These are phyloP conservation scores for Chrysoperla carnea DNA, from an alignment of 1,140 invertebrate species.

Conservation along the genomic window DNA sequence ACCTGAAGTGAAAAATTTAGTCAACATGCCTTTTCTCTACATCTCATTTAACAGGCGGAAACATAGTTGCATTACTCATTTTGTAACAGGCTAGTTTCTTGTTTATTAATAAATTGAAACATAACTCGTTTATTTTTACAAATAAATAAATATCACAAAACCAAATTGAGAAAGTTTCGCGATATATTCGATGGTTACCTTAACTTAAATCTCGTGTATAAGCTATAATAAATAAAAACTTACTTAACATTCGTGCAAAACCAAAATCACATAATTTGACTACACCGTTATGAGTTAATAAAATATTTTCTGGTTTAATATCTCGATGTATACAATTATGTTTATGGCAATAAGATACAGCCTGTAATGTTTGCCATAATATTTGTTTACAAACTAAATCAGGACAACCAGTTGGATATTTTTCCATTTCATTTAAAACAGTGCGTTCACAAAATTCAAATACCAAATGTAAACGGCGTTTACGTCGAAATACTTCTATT, in stretches of 20 bases:
- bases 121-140: too few relatives aligned
- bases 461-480: slow-evolving; percentile 90
- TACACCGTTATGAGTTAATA: slow-evolving; percentile 83
- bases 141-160: too few relatives aligned
- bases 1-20: too few relatives aligned
- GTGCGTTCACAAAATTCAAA: slow-evolving; percentile 98
- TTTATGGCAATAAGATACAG: slow-evolving; percentile 89
- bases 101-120: too few relatives aligned
- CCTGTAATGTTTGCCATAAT: slow-evolving; percentile 88
- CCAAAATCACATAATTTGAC: slow-evolving; percentile 98
- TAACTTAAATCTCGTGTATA: too few relatives aligned
- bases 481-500: slow-evolving; percentile 93
- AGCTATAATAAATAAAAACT: too few relatives aligned
- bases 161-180: too few relatives aligned
- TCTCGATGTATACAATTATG: slow-evolving; percentile 94
- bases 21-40: too few relatives aligned
- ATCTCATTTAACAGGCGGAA: too few relatives aligned
- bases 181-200: too few relatives aligned
- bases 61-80: too few relatives aligned
- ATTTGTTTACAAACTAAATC: slow-evolving; percentile 81
- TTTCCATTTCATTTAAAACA: slow-evolving; percentile 89
- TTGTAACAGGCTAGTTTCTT: too few relatives aligned
- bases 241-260: slow-evolving; percentile 92
- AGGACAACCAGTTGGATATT: slow-evolving; percentile 54
- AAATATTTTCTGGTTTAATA: slow-evolving; percentile 97